Base-by-base conservation (phyloP, 2,113 vertebrate species). In the Oenanthe melanoleuca region DNA sequence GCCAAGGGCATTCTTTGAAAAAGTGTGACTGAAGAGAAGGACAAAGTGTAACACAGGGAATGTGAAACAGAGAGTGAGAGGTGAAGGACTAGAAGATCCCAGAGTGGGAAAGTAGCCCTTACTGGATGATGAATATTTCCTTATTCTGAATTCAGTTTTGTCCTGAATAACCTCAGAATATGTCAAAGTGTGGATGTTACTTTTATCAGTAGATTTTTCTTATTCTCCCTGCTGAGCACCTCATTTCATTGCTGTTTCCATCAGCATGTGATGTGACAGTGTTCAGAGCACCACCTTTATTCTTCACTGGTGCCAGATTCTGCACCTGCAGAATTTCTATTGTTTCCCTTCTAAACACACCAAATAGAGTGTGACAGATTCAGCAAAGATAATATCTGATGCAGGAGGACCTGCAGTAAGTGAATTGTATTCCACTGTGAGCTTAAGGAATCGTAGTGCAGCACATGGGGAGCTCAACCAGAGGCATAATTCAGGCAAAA, bases 251-350 rank as follows among this genome's bases (percentile, higher is more conserved):
- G 1, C 20, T 69, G 8, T 80, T 91, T 83, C 40, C 16, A 29
- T 31, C n/a, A 69, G 53, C 11, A 2, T 14, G 6, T 37, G 53
- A 22, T 8, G 24, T 2, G 1, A 34, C 9, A 3, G 2, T 45
- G 28, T 42, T 92, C 31, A 50, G 56, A 88, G 45, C 4, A 88
- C 8, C 34, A 20, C 13, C 50, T 66, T 86, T 38, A n/a, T 59
- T 28, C 17, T 28, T 18, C 78, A 16, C 17, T 40, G 20, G 6
- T 53, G 13, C 9, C 14, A 28, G 37, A 45, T 37, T 85, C 16
- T 67, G 13, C 14, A 57, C 17, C 24, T 37, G 15, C n/a, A 74
- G 13, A 50, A 66, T 71, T 78, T 70, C 60, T 61, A 19, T 55
- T 67, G 9, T 65, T 86, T 49, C 19, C n/a, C 20, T 84, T 84